Evolutionary conservation across 2,797 vertebrate species (phyloP), one percentile per base, ranked within the genome.

Genomic region (Hippocampus kuda): DNA sequence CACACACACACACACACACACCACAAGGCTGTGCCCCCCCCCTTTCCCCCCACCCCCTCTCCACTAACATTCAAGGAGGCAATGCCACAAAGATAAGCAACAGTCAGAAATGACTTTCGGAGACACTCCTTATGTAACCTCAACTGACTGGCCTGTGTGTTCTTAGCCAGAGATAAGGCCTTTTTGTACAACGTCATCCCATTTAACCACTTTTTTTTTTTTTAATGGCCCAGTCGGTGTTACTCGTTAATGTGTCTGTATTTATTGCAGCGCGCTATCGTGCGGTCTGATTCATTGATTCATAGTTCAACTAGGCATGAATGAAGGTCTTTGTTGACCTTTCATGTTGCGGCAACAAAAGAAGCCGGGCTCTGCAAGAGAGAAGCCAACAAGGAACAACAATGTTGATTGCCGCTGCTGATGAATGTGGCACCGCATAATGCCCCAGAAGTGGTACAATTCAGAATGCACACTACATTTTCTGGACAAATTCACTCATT

Each of bases 291-390:
- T 65, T 61, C 53, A 60, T 34, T 71, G 71, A 54, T 49, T 76
- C 46, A 24, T 2, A 42, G 74, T 75, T 81, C 66, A 72, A 68
- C 59, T 34, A 49, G 3, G n/a, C 70, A 74, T 85, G 82, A 88
- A 86, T 79, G 71, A 70, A 49, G 67, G 24, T 71, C 80, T 75
- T 86, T 88, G 83, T 88, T 81, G 74, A 75, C 83, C 80, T 76
- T 72, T 44, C 72, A 72, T 76, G 73, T 75, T 65, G 49, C 53
- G 56, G 73, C 80, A 70, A 87, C 86, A 86, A 82, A 85, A 70
- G 41, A 46, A 64, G 41, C 38, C 41, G 38, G 18, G 3, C 34
- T 10, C 34, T 34, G 34, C 34, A 34, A 34, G 2, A 41, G 22
- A 62, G 38, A 42, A 22, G 20, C 20, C 38, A n/a, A n/a, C 8